Base-by-base conservation (phyloP, 2,113 vertebrate species). In the Sceloporus tristichus region DNA sequence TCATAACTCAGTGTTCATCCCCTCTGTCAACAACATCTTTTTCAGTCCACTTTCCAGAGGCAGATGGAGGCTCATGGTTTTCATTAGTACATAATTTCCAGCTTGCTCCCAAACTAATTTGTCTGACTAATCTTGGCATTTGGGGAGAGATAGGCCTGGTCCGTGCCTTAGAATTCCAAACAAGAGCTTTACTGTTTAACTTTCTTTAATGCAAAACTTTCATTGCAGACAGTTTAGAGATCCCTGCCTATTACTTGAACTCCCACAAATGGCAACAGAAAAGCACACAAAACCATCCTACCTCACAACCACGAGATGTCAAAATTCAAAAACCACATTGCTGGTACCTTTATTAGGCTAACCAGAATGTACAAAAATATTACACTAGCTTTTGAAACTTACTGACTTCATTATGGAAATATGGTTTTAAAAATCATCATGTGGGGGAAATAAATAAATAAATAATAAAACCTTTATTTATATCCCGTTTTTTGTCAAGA, bases 61-160 rank as follows among this genome's bases (percentile, higher is more conserved):
- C 40, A 23, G 80, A 68, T 7, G 66, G 82, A 84, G 75, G 84
- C 87, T 95, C 91, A 94, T 95, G 95, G 92, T 92, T 92, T 94
- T 92, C 87, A 92, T 92, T 88, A 95, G 89, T 86, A 86, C 38
- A 68, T 0, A 0, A 80, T 92, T 89, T 87, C 90, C 34, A 40
- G 75, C 88, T 87, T 92, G 92, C 88, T 96, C 90, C 91, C 92
- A 93, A 91, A 83, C 79, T 42, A 90, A 91, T 88, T 93, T 54
- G 65, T 94, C 92, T 91, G 88, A 88, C 91, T 96, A 94, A 95
- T 96, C 23, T 89, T 25, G 92, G 94, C 81, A 53, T 54, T 92
- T 92, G 94, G 93, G 88, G 76, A 94, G 93, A 91, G 91, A 91
- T 81, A n/a, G 79, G 83, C 29, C 92, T 93, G 82, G 82, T 89